A percentile compares a stretch with the other conserved stretches of the same genome.
Conservation (phyloP, 2,888 invertebrate genomes). For the Trissonchulus latispiculum region DNA sequence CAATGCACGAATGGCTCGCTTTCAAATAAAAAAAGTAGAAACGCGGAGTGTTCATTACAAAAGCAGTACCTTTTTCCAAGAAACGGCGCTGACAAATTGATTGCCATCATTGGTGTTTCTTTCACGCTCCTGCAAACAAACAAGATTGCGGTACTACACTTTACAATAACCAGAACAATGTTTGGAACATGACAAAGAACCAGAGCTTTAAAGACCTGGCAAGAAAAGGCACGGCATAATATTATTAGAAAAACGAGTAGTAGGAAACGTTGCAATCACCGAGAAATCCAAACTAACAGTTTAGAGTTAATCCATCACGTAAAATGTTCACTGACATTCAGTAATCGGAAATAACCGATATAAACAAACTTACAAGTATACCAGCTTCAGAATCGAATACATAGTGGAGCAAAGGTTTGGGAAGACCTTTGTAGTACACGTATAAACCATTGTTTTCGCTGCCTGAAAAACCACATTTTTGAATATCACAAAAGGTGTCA, state of each 20-base stretch:
- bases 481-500: no score
- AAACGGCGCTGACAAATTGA: constrained; percentile 89
- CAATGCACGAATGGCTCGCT: no score
- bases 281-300: no score
- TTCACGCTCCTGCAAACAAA: constrained; percentile 13
- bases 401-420: constrained; percentile 71
- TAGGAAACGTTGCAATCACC: no score
- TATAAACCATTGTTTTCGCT: constrained; percentile 87
- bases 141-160: neutral
- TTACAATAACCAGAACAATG: neutral
- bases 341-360: no score
- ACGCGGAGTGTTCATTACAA: neutral
- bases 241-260: no score
- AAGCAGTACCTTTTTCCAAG: constrained; percentile 60
- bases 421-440: constrained; percentile 77
- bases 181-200: neutral
- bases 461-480: constrained; percentile 43
- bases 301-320: no score
- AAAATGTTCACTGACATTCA: no score
- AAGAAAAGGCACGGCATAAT: neutral
- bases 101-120: constrained; percentile 55
- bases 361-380: neutral
- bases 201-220: neutral
- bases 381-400: constrained; percentile 61
- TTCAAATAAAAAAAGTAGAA: constrained; percentile 15